Evolutionary conservation across 2,797 vertebrate species (phyloP).

Genomic region (Neostethus bicornis): DNA sequence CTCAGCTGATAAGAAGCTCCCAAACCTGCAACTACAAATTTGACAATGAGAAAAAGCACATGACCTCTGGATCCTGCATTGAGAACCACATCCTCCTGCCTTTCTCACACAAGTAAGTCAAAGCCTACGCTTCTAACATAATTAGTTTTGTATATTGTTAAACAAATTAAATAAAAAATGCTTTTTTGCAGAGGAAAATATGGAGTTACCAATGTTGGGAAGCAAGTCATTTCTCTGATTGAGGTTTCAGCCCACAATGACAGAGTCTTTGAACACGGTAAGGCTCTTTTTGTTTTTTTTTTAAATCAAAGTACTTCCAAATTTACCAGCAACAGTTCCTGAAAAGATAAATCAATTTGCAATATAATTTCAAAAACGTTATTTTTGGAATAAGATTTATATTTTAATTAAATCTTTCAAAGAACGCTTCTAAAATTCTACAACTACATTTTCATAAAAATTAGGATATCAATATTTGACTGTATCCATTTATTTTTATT

Average conservation of each 20-base stretch:
- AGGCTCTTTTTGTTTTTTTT: slow-evolving; percentile 9
- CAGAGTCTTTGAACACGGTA: slow-evolving; percentile 87
- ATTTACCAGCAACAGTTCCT: not conserved
- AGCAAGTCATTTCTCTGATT: slow-evolving; percentile 86
- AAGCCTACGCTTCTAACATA: not conserved
- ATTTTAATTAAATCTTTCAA: too few species aligned
- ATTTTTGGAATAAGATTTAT: too few species aligned
- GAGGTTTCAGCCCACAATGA: slow-evolving; percentile 83
- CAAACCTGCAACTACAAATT: slow-evolving; percentile 92
- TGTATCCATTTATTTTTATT: too few species aligned
- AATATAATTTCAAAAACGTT: too few species aligned
- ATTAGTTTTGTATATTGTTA: not conserved
- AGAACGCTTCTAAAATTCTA: too few species aligned
- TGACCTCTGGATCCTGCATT: slow-evolving; percentile 85
- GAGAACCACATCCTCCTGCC: slow-evolving; percentile 92
- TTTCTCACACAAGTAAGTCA: slow-evolving; percentile 87
- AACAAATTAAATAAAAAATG: not conserved
- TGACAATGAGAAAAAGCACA: slow-evolving; percentile 86
- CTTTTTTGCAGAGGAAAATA: slow-evolving; percentile 78
- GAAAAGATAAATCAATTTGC: not conserved
- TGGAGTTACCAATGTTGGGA: slow-evolving; percentile 84
- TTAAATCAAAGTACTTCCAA: not conserved
- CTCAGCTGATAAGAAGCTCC: slow-evolving; percentile 86
- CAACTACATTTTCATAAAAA: too few species aligned
- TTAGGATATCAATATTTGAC: too few species aligned